phyloP scores from a whole-genome alignment of 2,113 vertebrate genomes.

The Psophia crepitans region DNA sequence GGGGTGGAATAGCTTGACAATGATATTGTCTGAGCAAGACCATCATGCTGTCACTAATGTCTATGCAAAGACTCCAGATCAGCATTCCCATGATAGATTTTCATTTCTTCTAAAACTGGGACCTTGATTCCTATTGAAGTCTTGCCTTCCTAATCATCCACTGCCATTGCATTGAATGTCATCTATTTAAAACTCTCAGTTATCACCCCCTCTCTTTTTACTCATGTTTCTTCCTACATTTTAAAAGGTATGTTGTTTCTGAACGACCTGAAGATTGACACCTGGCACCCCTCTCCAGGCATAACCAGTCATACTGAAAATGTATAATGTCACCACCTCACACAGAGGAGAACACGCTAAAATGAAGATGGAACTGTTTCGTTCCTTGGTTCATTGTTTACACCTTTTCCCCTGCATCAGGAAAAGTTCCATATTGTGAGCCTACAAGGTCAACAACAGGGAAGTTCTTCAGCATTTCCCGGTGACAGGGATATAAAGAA shows the following conservation, averaged over 20 bases:
- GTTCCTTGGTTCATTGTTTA: neutral
- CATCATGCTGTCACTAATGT: neutral
- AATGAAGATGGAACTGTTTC: neutral
- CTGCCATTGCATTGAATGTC: neutral
- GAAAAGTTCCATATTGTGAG: neutral
- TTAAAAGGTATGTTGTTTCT: neutral
- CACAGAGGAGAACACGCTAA: neutral
- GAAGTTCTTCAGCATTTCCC: conserved; percentile 3
- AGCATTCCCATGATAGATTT: neutral
- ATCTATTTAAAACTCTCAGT: neutral
- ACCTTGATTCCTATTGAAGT: neutral
- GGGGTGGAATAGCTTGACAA: neutral
- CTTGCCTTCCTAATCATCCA: neutral
- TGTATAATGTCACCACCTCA: neutral
- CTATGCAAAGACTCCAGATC: neutral
- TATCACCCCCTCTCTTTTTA: neutral
- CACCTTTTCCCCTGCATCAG: neutral
- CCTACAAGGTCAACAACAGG: neutral
- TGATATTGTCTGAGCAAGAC: neutral
- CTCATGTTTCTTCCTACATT: neutral
- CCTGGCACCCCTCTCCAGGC: neutral
- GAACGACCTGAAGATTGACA: neutral
- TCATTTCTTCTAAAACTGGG: neutral
- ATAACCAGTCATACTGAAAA: neutral
- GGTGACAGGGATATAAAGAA: conserved; percentile 1